Evolutionary conservation across 1,140 invertebrate genomes (phyloP), one percentile per base, ranked within the genome.

Genomic region (Hydropsyche tenuis): DNA sequence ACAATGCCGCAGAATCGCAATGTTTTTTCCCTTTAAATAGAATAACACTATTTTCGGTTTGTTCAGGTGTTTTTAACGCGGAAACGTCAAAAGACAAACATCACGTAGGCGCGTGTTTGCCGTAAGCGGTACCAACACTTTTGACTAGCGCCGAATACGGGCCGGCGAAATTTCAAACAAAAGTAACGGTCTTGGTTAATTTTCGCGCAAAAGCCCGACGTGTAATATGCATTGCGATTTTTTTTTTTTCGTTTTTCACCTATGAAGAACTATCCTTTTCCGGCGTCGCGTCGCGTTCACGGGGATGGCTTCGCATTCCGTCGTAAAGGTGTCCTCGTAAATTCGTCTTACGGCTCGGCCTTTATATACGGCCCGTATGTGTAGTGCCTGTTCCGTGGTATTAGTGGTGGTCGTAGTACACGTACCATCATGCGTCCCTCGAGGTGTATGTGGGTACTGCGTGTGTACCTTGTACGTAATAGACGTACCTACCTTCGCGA

Each of bases 311-410:
- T 45, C 72, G 72, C 22, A 45, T 72, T 69, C 75, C 72, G 64
- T 66, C 75, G 72, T 76, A 76, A 76, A 76, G 46, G 69, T 74
- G 75, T 76, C 75, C 69, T 72, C 75, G 72, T 76, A 76, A 76
- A 76, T 76, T 76, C 69, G 74, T 75, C 69, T 68, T 63, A 45
- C 69, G 69, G 69, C 56, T 18, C 46, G 27, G 22, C 68, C 68
- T 56, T 70, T 60, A 56, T 56, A 68, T 51, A 68, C 20, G 65
- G 30, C 9, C 3, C 30, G 30, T 37, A 37, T 9, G 30, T 37
- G 30, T 37, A 9, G 30, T 68, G 68, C 68, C 20, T 46, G 68
- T 70, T 70, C 51, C 48, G 68, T 25, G 68, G 51, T 70, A 56
- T 70, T 70, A 70, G 68, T 45, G 68, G 37, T 30, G 27, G 22